These are phyloP conservation scores for Clitarchus hookeri DNA, from an alignment of 2,888 invertebrate species.

Conservation along the genomic window DNA sequence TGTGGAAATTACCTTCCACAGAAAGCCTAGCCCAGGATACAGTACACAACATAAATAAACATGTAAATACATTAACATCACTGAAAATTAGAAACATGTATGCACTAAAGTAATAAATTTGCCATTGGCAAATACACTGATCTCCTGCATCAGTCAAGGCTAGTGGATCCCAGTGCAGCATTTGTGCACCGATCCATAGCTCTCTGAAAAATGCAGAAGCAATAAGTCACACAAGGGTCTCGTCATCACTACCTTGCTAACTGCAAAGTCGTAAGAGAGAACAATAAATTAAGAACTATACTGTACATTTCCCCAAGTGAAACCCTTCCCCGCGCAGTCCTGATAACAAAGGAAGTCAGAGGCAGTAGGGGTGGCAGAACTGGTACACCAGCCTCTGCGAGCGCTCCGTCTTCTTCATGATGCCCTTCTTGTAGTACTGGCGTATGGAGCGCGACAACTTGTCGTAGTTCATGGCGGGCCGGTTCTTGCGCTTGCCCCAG, in stretches of 20 bases:
- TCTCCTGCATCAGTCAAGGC: conserved; percentile 14
- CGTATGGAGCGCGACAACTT: conserved; percentile 96
- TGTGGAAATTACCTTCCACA: conserved; percentile 61
- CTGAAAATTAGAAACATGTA: not conserved
- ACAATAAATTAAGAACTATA: not conserved
- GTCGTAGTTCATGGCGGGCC: conserved; percentile 99
- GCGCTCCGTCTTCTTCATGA: conserved; percentile 98
- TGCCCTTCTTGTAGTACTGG: conserved; percentile 99
- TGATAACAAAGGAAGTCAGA: conserved; percentile 58
- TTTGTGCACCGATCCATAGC: not conserved
- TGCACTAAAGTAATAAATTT: conserved; percentile 17
- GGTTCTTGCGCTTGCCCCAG: conserved; percentile 98
- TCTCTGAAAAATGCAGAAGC: conserved; percentile 25
- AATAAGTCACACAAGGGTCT: not conserved
- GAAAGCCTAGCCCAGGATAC: not conserved
- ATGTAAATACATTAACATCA: not conserved
- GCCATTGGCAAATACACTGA: conserved; percentile 36
- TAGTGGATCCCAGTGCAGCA: not conserved
- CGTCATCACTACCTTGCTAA: conserved; percentile 36
- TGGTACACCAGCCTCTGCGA: conserved; percentile 98
- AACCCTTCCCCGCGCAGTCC: not conserved
- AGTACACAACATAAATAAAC: not conserved
- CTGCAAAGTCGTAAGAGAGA: conserved; percentile 36
- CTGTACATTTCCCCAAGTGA: not conserved
- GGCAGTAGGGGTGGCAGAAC: conserved; percentile 93